Evolutionary conservation across 2,888 invertebrate species (phyloP).

Genomic region (Tiliacea aurago): DNA sequence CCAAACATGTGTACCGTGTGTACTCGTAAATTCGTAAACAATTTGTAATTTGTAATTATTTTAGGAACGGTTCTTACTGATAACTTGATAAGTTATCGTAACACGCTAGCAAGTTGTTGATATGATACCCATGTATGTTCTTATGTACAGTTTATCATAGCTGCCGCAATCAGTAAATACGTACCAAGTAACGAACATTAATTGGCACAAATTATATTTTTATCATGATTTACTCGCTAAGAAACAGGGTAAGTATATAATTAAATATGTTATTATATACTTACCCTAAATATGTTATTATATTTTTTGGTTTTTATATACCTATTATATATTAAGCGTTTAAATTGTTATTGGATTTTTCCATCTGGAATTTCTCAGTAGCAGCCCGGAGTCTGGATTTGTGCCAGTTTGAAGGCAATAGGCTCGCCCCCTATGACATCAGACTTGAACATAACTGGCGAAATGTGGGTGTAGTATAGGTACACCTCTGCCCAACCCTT

Average conservation of each 20-base stretch:
- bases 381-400: too few relatives aligned
- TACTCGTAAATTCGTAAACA: slow-evolving; percentile 37
- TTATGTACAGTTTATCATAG: slow-evolving; percentile 42
- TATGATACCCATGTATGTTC: slow-evolving; percentile 18
- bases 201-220: slow-evolving; percentile 50
- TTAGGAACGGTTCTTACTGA: slow-evolving; percentile 27
- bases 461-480: too few relatives aligned
- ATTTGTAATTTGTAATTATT: slow-evolving; percentile 33
- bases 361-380: too few relatives aligned
- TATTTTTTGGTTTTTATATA: too few relatives aligned
- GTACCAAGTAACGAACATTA: slow-evolving; percentile 33
- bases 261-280: too few relatives aligned
- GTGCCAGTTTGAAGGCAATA: too few relatives aligned
- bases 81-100: slow-evolving; percentile 36
- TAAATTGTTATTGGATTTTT: too few relatives aligned
- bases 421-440: too few relatives aligned
- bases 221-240: slow-evolving; percentile 30
- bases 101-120: slow-evolving; percentile 34
- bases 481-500: too few relatives aligned
- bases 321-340: too few relatives aligned
- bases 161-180: slow-evolving; percentile 31
- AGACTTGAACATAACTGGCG: too few relatives aligned
- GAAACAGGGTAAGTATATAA: slow-evolving; percentile 6
- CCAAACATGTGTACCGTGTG: slow-evolving; percentile 15
- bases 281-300: too few relatives aligned